Percentiles rank a stretch among this genome's conserved stretches.
phyloP scores from a whole-genome alignment of 2,113 vertebrate species.

The Apistogramma diplotaenia region DNA sequence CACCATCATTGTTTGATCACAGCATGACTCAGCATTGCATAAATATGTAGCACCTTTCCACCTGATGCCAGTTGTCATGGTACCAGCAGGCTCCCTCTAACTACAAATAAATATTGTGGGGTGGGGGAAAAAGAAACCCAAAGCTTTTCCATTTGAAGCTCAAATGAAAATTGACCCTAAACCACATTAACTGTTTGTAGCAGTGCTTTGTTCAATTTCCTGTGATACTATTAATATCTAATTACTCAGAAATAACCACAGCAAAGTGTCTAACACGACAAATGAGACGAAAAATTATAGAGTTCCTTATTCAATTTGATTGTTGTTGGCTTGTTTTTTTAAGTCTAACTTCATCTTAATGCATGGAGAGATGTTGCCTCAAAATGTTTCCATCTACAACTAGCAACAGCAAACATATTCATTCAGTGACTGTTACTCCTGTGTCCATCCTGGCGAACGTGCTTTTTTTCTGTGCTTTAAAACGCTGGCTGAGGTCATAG shows the following conservation, averaged over 20 bases:
- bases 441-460: neutral
- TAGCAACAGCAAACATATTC: neutral
- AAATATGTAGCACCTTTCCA: constrained; percentile 42
- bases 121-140: neutral
- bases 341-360: neutral
- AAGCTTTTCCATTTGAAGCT: neutral
- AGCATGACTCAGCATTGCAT: constrained; percentile 43
- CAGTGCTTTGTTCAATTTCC: neutral
- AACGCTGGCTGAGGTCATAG: neutral
- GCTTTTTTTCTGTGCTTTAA: neutral
- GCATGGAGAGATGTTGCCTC: neutral
- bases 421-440: neutral
- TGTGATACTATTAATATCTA: neutral
- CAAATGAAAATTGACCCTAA: neutral
- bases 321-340: neutral
- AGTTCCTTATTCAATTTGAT: neutral
- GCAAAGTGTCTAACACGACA: neutral
- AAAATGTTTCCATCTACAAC: neutral
- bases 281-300: neutral
- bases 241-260: neutral
- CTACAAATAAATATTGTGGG: constrained; percentile 59
- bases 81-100: constrained; percentile 26
- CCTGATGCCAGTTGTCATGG: constrained; percentile 57
- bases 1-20: neutral
- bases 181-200: neutral